These are phyloP conservation scores for Fratercula arctica DNA, from an alignment of 2,797 vertebrate species.

Conservation along the genomic window DNA sequence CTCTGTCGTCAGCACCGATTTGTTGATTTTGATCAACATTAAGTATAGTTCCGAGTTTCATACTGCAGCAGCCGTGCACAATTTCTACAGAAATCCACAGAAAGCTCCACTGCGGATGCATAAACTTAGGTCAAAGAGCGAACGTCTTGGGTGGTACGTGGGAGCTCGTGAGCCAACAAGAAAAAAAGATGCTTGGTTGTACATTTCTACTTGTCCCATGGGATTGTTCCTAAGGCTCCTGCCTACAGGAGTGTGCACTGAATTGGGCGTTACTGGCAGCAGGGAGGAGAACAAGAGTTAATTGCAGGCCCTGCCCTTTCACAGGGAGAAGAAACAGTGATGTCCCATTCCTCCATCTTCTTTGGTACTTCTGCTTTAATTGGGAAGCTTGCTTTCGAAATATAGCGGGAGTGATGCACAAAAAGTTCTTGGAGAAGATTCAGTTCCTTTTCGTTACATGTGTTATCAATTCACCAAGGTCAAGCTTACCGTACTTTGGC, in stretches of 20 bases:
- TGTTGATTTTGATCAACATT: background rate
- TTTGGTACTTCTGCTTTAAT: background rate
- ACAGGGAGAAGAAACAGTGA: background rate
- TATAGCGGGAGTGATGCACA: rapidly evolving
- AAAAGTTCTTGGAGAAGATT: background rate
- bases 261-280: background rate
- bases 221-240: background rate
- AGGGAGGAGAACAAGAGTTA: background rate
- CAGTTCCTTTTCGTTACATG: background rate
- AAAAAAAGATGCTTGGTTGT: background rate
- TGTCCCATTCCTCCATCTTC: background rate
- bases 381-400: background rate
- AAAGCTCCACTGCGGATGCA: background rate
- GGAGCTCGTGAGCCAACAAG: background rate
- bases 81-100: background rate
- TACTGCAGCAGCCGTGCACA: background rate
- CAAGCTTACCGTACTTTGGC: background rate
- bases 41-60: background rate
- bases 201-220: background rate
- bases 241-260: too few species aligned
- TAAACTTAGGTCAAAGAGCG: background rate
- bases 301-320: background rate
- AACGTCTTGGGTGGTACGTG: background rate
- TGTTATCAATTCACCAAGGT: background rate
- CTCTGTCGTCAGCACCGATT: background rate